Base-by-base conservation (phyloP, 2,113 vertebrate genomes). In the Atractosteus spatula region DNA sequence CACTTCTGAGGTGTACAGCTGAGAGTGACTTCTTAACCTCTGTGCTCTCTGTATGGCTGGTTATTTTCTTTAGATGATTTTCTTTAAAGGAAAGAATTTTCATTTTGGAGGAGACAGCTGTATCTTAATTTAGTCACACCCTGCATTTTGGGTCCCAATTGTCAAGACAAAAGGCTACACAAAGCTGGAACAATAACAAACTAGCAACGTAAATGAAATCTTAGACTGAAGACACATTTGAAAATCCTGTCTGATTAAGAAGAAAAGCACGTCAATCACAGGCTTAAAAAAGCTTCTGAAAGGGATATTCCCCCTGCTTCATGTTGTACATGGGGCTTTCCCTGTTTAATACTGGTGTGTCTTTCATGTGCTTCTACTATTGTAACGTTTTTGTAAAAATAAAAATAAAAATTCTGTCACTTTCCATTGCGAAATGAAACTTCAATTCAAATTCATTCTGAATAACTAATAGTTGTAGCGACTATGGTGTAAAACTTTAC, bases 281-380 rank as follows among this genome's bases (percentile, higher is more conserved):
- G 2, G 71, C 84, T 90, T 90, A 90, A 77, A 89, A 90, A 51
- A 86, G 87, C 86, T 86, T 88, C 88, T 82, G 80, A 83, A 79
- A 89, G 81, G 82, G 87, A 87, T 85, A 77, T 78, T 62, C 78
- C 81, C 82, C 84, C 82, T 79, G n/a, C 71, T 51, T 5, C 47
- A 51, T 7, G 5, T 51, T 51, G 1, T 51, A 7, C 47, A 76
- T 83, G 87, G 85, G 89, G 89, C 87, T 88, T 80, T 86, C 87
- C 84, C 81, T 80, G 10, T 51, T 51, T 51, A 51, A 51, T 51
- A 51, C 47, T 51, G 47, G 5, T 51, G 47, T 51, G 47, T 10
- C 47, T 51, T 51, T 51, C 47, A 5, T 0, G 10, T 10, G 10
- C 10, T 51, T 10, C 47, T 51, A 3, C 47, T 51, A 7, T 10